A percentile compares a stretch with the other conserved stretches of the same genome.
These are phyloP conservation scores for Ephestia elutella DNA, from an alignment of 1,140 invertebrate species.

Conservation along the genomic window DNA sequence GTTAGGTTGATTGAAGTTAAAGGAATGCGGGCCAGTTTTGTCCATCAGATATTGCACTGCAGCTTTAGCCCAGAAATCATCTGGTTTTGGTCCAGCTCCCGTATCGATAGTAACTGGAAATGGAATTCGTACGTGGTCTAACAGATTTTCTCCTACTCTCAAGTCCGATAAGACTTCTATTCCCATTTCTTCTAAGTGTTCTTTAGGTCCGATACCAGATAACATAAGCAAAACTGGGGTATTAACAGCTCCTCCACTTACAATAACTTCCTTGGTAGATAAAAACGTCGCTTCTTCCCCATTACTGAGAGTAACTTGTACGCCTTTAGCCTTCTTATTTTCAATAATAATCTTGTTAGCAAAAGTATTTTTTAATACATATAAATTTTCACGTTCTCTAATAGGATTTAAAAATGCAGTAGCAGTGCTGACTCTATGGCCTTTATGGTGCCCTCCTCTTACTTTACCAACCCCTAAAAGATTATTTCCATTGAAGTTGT, in stretches of 20 bases:
- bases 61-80: constrained; percentile 50
- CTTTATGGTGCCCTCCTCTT: constrained; percentile 66
- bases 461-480: constrained; percentile 70
- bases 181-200: constrained; percentile 75
- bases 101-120: constrained; percentile 77
- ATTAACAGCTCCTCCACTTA: constrained; percentile 82
- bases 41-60: constrained; percentile 45
- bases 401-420: constrained; percentile 77
- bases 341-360: constrained; percentile 40
- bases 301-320: constrained; percentile 47
- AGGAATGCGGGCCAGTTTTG: constrained; percentile 51
- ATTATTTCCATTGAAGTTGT: constrained; percentile 65
- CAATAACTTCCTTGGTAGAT: constrained; percentile 81
- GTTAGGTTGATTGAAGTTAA: constrained; percentile 66
- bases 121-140: constrained; percentile 83
- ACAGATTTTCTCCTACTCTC: constrained; percentile 83
- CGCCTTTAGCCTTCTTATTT: constrained; percentile 29
- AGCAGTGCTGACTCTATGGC: constrained; percentile 78
- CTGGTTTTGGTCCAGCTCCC: constrained; percentile 50
- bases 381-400: constrained; percentile 79
- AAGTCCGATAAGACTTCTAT: constrained; percentile 79
- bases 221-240: constrained; percentile 76
- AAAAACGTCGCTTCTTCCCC: constrained; percentile 67
- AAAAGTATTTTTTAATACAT: constrained; percentile 73
- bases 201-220: constrained; percentile 56